Percentiles rank a stretch among this genome's conserved stretches.
These are phyloP conservation scores for crab-eating macaque (Macaca fascicularis) DNA, from an alignment of 2,113 vertebrate species.

Conservation along the genomic window DNA sequence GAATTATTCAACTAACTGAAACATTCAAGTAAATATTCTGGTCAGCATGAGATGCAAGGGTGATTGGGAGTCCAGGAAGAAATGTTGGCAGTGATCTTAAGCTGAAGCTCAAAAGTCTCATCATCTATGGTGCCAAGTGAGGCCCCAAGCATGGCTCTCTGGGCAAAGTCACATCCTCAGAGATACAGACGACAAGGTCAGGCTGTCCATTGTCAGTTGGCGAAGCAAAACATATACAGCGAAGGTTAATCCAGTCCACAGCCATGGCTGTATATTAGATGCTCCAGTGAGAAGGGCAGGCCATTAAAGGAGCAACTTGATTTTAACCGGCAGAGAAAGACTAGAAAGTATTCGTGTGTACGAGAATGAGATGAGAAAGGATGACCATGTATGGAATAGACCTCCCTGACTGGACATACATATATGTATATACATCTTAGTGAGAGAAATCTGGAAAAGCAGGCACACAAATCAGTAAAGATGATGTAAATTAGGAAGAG, in stretches of 20 bases:
- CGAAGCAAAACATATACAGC: neutral
- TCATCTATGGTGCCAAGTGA: neutral
- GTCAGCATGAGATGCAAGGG: neutral
- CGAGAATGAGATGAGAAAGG: neutral
- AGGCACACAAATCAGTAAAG: constrained; percentile 30
- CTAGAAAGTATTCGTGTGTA: neutral
- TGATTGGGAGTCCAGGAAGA: neutral
- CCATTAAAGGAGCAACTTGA: neutral
- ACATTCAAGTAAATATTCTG: neutral
- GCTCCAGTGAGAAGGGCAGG: neutral
- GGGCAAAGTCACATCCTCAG: neutral
- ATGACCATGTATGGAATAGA: neutral
- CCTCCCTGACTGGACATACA: neutral
- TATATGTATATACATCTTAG: too few relatives aligned
- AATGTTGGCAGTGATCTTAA: neutral
- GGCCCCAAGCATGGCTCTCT: neutral
- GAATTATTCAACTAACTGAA: neutral
- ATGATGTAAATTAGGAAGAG: constrained; percentile 29
- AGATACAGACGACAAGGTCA: constrained; percentile 16
- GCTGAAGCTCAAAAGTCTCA: neutral
- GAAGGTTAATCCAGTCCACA: constrained; percentile 34
- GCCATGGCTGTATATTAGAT: neutral
- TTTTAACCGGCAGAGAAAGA: neutral
- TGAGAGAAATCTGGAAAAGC: constrained; percentile 44
- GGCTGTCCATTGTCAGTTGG: neutral